Evolutionary conservation across 2,113 vertebrate species (phyloP).

Genomic region (Falcunculus frontatus): DNA sequence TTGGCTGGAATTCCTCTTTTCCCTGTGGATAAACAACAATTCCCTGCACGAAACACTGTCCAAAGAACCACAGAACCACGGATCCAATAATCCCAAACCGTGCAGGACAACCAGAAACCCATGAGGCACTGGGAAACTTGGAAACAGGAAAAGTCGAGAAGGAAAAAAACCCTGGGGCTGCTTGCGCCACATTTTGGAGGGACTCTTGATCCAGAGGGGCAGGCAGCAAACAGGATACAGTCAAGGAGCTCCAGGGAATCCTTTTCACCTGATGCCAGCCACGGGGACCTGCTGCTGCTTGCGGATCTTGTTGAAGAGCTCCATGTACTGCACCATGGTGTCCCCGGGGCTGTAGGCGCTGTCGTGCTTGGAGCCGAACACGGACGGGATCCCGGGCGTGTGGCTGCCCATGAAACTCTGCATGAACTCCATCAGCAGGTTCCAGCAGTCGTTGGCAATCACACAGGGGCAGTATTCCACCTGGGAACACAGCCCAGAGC

Average conservation of each 20-base stretch:
- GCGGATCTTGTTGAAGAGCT: constrained; percentile 95
- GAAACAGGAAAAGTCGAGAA: neutral
- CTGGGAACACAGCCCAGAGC: constrained; percentile 59
- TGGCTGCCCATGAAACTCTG: constrained; percentile 89
- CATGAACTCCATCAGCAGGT: constrained; percentile 93
- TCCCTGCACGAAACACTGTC: fast-evolving
- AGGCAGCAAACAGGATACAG: neutral
- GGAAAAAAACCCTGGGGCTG: neutral
- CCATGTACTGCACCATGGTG: constrained; percentile 95
- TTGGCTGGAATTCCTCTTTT: neutral
- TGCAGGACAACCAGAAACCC: fast-evolving
- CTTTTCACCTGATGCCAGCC: constrained; percentile 79
- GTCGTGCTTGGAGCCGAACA: constrained; percentile 85
- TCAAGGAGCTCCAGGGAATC: neutral
- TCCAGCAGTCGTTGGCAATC: constrained; percentile 96
- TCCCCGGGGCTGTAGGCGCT: constrained; percentile 83
- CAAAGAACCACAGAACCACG: neutral
- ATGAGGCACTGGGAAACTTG: fast-evolving
- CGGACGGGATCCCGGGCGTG: constrained; percentile 81
- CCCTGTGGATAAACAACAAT: neutral
- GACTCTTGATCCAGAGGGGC: neutral
- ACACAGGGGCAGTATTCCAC: constrained; percentile 96
- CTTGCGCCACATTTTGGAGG: neutral
- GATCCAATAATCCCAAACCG: neutral
- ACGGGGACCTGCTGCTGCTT: constrained; percentile 89